phyloP scores from a whole-genome alignment of 2,888 invertebrate genomes.

The Druceiella hillmani region DNA sequence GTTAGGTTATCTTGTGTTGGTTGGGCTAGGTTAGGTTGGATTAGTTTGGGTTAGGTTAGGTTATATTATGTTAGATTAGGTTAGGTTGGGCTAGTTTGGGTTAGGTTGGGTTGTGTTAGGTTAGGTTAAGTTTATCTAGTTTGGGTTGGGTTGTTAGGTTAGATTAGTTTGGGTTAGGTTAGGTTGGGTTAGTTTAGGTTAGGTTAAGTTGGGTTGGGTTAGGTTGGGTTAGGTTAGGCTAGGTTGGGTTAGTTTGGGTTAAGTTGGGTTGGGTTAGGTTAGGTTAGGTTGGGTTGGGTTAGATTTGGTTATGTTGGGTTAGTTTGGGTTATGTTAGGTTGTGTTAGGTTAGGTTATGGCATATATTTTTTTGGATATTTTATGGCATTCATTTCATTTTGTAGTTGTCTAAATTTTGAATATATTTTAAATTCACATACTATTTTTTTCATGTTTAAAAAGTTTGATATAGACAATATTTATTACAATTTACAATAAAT shows the following conservation, averaged over 20 bases:
- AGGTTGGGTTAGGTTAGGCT: conserved; percentile 23
- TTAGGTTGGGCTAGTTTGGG: conserved; percentile 18
- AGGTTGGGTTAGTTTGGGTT: conserved; percentile 14
- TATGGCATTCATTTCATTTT: no score
- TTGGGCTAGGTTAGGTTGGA: conserved; percentile 22
- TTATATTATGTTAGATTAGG: conserved; percentile 21
- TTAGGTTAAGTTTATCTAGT: conserved; percentile 20
- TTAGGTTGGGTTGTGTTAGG: conserved; percentile 19
- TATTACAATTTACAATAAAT: no score
- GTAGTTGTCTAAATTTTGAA: no score
- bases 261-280: conserved; percentile 16
- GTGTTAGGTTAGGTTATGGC: conserved; percentile 26
- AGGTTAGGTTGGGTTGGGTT: conserved; percentile 24
- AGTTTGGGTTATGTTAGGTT: conserved; percentile 24
- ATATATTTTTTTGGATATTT: no score
- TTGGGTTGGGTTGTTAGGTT: conserved; percentile 16
- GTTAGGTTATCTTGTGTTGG: no score
- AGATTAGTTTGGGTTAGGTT: conserved; percentile 21
- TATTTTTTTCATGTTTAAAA: no score
- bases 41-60: conserved; percentile 22
- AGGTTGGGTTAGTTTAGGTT: conserved; percentile 25
- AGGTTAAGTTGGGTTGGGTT: conserved; percentile 25
- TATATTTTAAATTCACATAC: no score
- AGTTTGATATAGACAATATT: no score
- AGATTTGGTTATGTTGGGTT: conserved; percentile 24